A percentile compares a stretch with the other conserved stretches of the same genome.
Evolutionary conservation across 2,113 vertebrate genomes (phyloP).

Genomic region (Toxotes chatareus): DNA sequence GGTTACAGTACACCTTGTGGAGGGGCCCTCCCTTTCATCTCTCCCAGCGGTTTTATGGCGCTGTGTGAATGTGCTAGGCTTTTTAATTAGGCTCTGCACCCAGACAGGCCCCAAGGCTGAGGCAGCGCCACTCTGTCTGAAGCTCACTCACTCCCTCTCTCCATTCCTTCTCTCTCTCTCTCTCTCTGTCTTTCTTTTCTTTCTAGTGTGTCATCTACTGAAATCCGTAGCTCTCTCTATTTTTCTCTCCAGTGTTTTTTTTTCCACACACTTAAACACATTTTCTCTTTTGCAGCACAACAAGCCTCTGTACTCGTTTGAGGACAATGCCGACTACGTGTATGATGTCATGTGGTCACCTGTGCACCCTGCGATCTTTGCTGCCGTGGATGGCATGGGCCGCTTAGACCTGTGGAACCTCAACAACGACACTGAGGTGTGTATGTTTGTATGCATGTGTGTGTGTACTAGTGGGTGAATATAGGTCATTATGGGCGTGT

Average conservation of each 20-base stretch:
- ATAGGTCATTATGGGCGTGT: slow-evolving; percentile 44
- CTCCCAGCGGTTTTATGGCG: slow-evolving; percentile 90
- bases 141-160: slow-evolving; percentile 74
- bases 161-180: slow-evolving; percentile 46
- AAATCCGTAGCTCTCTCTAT: slow-evolving; percentile 46
- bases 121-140: slow-evolving; percentile 96
- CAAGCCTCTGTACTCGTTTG: slow-evolving; percentile 98
- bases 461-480: slow-evolving; percentile 79
- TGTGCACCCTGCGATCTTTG: slow-evolving; percentile 93
- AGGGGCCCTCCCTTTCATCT: slow-evolving; percentile 92
- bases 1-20: slow-evolving; percentile 89
- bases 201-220: slow-evolving; percentile 65
- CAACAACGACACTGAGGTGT: slow-evolving; percentile 98
- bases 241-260: slow-evolving; percentile 29
- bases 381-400: slow-evolving; percentile 97
- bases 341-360: slow-evolving; percentile 99
- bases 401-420: slow-evolving; percentile 98
- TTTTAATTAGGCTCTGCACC: slow-evolving; percentile 93
- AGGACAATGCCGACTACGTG: slow-evolving; percentile 99
- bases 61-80: slow-evolving; percentile 95
- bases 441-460: slow-evolving; percentile 28
- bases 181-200: slow-evolving; percentile 31
- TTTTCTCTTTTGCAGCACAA: slow-evolving; percentile 90
- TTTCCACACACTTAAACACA: slow-evolving; percentile 21
- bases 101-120: slow-evolving; percentile 97